A percentile compares a stretch with the other conserved stretches of the same genome.
Evolutionary conservation across 2,797 vertebrate species (phyloP).

Genomic region (Myiotriccus ornatus): DNA sequence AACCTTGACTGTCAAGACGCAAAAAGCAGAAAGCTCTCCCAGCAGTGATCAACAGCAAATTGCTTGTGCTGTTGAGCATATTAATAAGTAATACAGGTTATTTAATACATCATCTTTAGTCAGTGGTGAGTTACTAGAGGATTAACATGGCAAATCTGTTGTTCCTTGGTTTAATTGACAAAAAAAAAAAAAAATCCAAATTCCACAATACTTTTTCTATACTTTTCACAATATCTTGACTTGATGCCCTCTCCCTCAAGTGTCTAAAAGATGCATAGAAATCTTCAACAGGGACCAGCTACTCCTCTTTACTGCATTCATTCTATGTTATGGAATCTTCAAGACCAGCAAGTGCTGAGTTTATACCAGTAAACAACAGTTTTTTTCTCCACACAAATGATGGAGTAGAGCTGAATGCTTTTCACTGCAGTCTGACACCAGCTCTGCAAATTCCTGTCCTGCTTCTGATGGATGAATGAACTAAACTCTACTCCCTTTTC

Average conservation of each 20-base stretch:
- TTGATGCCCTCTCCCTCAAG: neutral
- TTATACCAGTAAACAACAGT: neutral
- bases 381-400: neutral
- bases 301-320: neutral
- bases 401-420: neutral
- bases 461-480: neutral
- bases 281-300: neutral
- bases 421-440: neutral
- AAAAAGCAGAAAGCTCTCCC: neutral
- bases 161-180: neutral
- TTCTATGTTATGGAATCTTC: neutral
- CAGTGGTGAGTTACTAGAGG: accelerated
- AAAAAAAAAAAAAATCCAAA: neutral
- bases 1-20: neutral
- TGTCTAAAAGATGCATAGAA: neutral
- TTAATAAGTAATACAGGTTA: neutral
- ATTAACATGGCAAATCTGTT: neutral
- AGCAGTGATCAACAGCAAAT: neutral
- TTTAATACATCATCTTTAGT: neutral
- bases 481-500: neutral
- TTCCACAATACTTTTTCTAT: neutral
- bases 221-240: neutral
- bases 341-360: neutral
- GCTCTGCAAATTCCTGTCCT: neutral
- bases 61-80: neutral